Evolutionary conservation across 1,140 invertebrate genomes (phyloP).

Genomic region (Odontomachus brunneus): DNA sequence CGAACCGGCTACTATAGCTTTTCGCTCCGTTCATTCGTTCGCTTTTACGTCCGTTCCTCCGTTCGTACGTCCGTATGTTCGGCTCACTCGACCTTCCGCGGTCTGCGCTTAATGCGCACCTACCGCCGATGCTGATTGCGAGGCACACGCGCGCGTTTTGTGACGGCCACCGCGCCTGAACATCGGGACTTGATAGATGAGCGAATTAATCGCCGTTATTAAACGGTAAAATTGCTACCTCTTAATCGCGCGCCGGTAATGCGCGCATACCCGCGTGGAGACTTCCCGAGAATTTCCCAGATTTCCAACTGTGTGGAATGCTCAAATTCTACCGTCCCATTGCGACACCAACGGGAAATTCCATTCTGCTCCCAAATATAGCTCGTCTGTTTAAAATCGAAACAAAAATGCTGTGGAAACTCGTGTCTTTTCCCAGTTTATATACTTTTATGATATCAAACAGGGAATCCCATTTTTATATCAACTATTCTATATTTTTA

Average conservation of each 20-base stretch:
- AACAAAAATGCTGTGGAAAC: no score
- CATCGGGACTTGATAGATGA: slow-evolving; percentile 38
- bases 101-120: slow-evolving; percentile 38
- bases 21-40: slow-evolving; percentile 45
- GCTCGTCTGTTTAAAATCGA: no score
- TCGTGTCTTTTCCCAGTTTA: no score
- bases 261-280: not conserved
- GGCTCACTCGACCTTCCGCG: slow-evolving; percentile 40
- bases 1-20: slow-evolving; percentile 50
- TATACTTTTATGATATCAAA: no score
- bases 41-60: no score
- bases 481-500: no score
- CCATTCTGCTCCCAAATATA: no score
- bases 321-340: no score
- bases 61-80: slow-evolving; percentile 36
- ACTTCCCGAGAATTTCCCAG: no score
- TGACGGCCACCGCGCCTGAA: not conserved
- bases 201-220: slow-evolving; percentile 46
- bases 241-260: slow-evolving; percentile 28
- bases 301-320: no score
- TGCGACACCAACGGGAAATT: no score
- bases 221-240: slow-evolving; percentile 41
- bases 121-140: slow-evolving; percentile 37
- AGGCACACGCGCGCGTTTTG: not conserved
- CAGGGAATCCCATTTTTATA: no score